Conservation (phyloP, 2,888 invertebrate genomes). For the Drosophila greeni region DNA sequence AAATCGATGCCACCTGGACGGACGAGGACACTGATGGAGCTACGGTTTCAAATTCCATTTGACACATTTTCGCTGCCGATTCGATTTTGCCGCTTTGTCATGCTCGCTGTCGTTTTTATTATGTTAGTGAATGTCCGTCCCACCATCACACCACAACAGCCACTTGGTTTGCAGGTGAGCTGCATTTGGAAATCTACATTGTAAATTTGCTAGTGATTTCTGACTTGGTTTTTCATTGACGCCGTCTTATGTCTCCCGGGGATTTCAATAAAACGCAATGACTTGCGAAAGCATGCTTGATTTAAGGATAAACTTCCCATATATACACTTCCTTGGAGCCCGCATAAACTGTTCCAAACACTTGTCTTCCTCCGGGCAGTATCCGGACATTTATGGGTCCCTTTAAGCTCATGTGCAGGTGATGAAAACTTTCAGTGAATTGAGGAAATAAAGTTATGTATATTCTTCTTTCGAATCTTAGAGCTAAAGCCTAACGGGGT, state of each 20-base stretch:
- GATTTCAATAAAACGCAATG: constrained; percentile 48
- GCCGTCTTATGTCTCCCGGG: constrained; percentile 19
- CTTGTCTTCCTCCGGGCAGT: constrained; percentile 17
- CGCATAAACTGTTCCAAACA: constrained; percentile 42
- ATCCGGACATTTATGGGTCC: constrained; percentile 53
- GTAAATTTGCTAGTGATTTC: constrained; percentile 63
- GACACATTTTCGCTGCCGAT: constrained; percentile 57
- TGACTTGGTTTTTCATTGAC: constrained; percentile 33
- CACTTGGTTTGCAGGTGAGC: constrained; percentile 22
- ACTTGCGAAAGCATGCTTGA: constrained; percentile 26
- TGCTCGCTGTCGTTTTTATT: constrained; percentile 34
- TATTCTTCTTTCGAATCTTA: neutral
- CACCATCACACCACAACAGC: neutral
- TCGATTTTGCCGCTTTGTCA: constrained; percentile 40
- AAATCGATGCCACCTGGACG: constrained; percentile 44
- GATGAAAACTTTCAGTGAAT: constrained; percentile 10
- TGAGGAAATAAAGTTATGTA: constrained; percentile 26
- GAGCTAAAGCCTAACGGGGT: neutral
- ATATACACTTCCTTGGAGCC: constrained; percentile 20
- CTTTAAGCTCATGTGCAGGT: constrained; percentile 4
- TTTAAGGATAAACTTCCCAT: constrained; percentile 7
- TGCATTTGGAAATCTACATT: constrained; percentile 53
- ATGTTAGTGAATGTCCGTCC: constrained; percentile 14
- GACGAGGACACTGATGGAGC: constrained; percentile 26
- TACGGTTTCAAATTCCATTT: constrained; percentile 63